Base-by-base conservation (phyloP, 1,140 invertebrate genomes). In the Drosophila pseudoananassae region DNA sequence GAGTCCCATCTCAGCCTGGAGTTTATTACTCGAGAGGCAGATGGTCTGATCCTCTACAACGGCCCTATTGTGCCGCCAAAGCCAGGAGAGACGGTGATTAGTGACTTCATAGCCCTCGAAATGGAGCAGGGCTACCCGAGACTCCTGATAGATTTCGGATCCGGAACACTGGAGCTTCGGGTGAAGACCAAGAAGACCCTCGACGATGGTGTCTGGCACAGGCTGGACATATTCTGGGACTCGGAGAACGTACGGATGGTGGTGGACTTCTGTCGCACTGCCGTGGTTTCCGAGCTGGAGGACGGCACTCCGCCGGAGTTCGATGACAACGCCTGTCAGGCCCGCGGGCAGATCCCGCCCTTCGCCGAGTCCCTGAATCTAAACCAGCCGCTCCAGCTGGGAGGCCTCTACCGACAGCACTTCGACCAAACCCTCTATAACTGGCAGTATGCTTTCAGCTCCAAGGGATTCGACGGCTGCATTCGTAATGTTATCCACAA, bases 341-440 rank as follows among this genome's bases (percentile, higher is more conserved):
- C 93, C 9, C 92, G 92, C 27, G 94, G 93, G 2, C 88, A 89
- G 29, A 95, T 95, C 53, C 94, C 94, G 1, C 94, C 94, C 2
- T 95, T 95, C 69, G 95, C 95, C 69, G 94, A 95, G 81, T 94
- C 94, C 71, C 90, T 96, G 3, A 96, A 96, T 90, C 93, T 96
- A 0, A 95, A 95, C 90, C 93, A 94, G 12, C 94, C 95, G 1
- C 87, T 96, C 38, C 95, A 96, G 84, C 73, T 96, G 51, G 95
- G 95, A 17, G 95, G 95, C 0, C 91, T 94, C 25, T 92, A 93
- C 74, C 89, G 93, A 57, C 92, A 93, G 50, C 92, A 93, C 27
- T 92, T 93, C 31, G 93, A 94, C 78, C 93, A 93, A 23, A 91
- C 91, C 1, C 90, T 93, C 10, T 94, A 93, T 56, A 88, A 92